These are phyloP conservation scores for Rhopalosiphum padi DNA, from an alignment of 1,140 invertebrate genomes.

Conservation along the genomic window DNA sequence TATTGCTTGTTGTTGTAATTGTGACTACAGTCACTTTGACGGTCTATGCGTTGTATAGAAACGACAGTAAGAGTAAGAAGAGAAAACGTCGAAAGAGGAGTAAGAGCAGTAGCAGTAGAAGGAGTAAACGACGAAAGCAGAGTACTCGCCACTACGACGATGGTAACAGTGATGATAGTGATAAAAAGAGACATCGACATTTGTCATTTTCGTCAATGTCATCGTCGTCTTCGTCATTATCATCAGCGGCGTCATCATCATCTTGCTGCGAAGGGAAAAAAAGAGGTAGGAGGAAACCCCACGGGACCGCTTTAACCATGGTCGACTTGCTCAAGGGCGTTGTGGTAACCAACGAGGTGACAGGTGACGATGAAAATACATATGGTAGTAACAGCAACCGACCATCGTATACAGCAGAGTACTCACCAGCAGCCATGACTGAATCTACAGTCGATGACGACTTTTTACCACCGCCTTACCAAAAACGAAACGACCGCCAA, in stretches of 20 bases:
- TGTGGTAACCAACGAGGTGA: not conserved
- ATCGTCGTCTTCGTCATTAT: not conserved
- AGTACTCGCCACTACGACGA: not conserved
- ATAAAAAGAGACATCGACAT: not conserved
- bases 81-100: not conserved
- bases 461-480: not conserved
- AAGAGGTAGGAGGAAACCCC: not conserved
- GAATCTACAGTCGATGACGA: not conserved
- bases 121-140: not conserved
- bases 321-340: conserved; percentile 27
- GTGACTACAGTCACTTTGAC: not conserved
- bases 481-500: not conserved
- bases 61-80: not conserved
- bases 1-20: not conserved
- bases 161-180: not conserved
- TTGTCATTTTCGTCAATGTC: not conserved
- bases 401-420: not conserved
- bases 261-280: conserved; percentile 2
- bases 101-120: no score
- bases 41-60: not conserved
- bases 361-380: not conserved
- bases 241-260: not conserved
- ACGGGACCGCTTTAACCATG: not conserved
- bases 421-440: not conserved
- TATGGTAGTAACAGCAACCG: not conserved